phyloP scores from a whole-genome alignment of 1,140 invertebrate species.

The Calliphora vicina region DNA sequence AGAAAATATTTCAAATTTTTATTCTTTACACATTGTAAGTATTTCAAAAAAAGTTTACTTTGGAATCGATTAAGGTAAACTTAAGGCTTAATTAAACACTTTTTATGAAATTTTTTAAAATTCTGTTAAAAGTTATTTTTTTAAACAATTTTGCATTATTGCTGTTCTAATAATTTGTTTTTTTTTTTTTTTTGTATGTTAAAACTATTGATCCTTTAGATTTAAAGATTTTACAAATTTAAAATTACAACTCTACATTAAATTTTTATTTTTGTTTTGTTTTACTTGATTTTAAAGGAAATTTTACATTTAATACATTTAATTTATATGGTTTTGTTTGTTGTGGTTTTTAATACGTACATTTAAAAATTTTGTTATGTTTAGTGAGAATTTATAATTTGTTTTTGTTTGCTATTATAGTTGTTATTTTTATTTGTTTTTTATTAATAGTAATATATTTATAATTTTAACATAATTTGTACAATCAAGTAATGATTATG shows the following conservation, averaged over 20 bases:
- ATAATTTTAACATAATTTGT: constrained; percentile 24
- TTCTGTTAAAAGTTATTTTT: neutral
- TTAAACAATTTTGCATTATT: constrained; percentile 20
- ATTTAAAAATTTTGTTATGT: neutral
- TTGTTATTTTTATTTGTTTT: neutral
- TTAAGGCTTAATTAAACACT: too few species aligned
- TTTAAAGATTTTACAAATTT: constrained; percentile 4
- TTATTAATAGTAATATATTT: constrained; percentile 7
- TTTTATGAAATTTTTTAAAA: too few species aligned
- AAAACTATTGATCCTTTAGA: constrained; percentile 32
- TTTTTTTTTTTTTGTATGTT: neutral
- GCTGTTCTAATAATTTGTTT: neutral
- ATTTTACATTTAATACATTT: constrained; percentile 10
- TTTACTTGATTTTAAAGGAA: neutral
- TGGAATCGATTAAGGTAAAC: too few species aligned
- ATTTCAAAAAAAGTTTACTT: too few species aligned
- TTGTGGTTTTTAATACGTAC: neutral
- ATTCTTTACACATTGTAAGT: too few species aligned
- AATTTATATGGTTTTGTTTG: neutral
- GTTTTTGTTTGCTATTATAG: too few species aligned
- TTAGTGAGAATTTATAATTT: neutral
- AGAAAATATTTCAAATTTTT: too few species aligned
- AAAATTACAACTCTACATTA: constrained; percentile 17
- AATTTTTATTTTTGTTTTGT: constrained; percentile 19
- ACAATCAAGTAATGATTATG: constrained; percentile 36